Base-by-base conservation (phyloP, 2,113 vertebrate genomes). In the Neolamprologus toae region DNA sequence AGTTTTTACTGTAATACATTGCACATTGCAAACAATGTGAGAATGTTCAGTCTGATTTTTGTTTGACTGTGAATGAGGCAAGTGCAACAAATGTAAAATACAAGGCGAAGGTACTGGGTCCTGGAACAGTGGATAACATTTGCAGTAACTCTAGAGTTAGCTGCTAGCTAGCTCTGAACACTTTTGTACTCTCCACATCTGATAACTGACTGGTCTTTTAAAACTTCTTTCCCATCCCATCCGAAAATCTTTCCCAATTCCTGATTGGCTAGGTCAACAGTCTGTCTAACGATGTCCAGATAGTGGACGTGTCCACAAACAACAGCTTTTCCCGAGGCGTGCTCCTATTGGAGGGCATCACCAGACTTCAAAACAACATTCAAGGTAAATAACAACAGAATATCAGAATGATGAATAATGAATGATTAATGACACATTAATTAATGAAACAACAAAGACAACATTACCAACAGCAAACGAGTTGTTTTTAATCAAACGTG, bases 321-420 rank as follows among this genome's bases (percentile, higher is more conserved):
- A 73, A 86, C 84, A 97, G 93, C 17, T n/a, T 97, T 66, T 94
- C 90, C 59, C 95, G 88, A 94, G 97, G 94, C 86, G 91, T 90
- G 86, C 91, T 93, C 37, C 89, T 98, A 76, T 86, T 96, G 81
- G 88, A 86, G 6, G 96, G 94, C 87, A 95, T 97, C 59, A 81
- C 87, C 42, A 93, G 83, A 35, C 90, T 98, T 26, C 96, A 97
- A 33, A 85, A 88, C 73, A 88, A 42, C n/a, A 93, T 97, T 80
- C 95, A 95, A 95, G 97, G 98, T 99, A 97, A 80, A 80, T 13
- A 19, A 61, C 13, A 51, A 10, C 82, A 37, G 45, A 5, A 31
- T n/a, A 49, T 31, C 16, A 31, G 42, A 0, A 78, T 78, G 42
- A 73, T 16, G 9, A 47, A 76, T 19, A 26, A 76, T 19, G 42